phyloP scores from a whole-genome alignment of 2,888 invertebrate genomes.

The Noctua fimbriata region DNA sequence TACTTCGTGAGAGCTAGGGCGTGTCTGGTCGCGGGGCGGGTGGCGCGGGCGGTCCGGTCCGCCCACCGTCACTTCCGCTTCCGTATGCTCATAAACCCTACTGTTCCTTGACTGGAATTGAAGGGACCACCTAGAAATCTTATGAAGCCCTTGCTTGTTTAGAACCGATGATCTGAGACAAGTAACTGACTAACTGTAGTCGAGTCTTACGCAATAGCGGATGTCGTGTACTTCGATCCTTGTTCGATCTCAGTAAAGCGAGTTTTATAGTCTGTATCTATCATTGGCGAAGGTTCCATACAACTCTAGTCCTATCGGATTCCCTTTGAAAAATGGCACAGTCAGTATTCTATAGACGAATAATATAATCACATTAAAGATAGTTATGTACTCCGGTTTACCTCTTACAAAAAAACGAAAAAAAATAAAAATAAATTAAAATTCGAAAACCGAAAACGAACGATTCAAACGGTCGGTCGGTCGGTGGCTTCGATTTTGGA shows the following conservation, averaged over 20 bases:
- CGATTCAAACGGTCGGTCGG: no score
- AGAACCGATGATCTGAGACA: neutral
- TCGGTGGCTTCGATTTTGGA: no score
- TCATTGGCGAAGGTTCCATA: no score
- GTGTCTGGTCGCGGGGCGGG: conserved; percentile 87
- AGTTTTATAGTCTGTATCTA: neutral
- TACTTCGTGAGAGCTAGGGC: conserved; percentile 83
- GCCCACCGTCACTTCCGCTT: conserved; percentile 89
- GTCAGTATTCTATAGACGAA: no score
- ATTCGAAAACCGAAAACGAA: no score
- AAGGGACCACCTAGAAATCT: conserved; percentile 10
- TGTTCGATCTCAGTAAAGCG: conserved; percentile 2
- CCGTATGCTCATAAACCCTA: conserved; percentile 78
- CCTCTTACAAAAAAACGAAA: no score
- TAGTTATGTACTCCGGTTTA: no score
- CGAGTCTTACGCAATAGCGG: conserved; percentile 3
- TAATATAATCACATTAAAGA: no score
- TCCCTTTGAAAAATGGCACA: no score
- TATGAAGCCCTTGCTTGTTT: neutral
- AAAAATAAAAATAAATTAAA: no score
- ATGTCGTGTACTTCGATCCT: conserved; percentile 9
- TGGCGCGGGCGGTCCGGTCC: conserved; percentile 86
- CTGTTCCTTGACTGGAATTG: conserved; percentile 56
- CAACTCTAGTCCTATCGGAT: no score
- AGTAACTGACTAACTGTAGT: neutral